phyloP scores from a whole-genome alignment of 2,797 vertebrate species.

The Rachycentron canadum region DNA sequence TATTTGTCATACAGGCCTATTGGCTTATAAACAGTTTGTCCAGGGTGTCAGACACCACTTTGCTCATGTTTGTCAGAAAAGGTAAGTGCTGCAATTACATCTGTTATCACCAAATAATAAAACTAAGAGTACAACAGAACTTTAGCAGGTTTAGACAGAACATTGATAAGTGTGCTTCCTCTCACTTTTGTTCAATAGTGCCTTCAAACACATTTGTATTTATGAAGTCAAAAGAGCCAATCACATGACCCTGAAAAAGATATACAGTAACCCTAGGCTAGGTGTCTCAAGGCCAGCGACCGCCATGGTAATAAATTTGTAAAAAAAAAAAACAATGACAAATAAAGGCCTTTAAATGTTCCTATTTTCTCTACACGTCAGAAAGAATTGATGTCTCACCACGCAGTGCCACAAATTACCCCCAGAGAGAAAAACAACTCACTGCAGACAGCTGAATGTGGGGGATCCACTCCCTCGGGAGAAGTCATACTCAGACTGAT shows the following conservation, averaged over 20 bases:
- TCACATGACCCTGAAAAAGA: constrained; percentile 46
- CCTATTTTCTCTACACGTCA: constrained; percentile 76
- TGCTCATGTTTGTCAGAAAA: constrained; percentile 33
- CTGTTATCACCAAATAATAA: constrained; percentile 31
- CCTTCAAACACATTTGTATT: constrained; percentile 24
- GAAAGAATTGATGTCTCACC: constrained; percentile 77
- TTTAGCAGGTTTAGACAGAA: constrained; percentile 14
- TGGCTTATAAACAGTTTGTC: constrained; percentile 46
- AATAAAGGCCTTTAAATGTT: constrained; percentile 82
- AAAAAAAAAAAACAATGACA: constrained; percentile 74
- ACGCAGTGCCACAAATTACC: constrained; percentile 75
- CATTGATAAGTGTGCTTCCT: neutral
- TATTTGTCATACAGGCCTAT: constrained; percentile 45
- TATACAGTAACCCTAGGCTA: constrained; percentile 41
- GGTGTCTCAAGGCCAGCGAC: constrained; percentile 63
- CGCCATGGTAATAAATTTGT: constrained; percentile 70
- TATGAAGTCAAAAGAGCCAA: constrained; percentile 26
- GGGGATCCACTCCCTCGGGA: constrained; percentile 67
- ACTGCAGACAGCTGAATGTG: constrained; percentile 59
- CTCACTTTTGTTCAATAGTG: constrained; percentile 2
- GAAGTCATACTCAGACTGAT: constrained; percentile 71
- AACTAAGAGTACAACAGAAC: constrained; percentile 29
- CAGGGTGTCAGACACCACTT: constrained; percentile 4
- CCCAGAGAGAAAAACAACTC: constrained; percentile 73
- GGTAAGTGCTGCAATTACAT: constrained; percentile 41